Conservation (phyloP, 2,888 invertebrate genomes). For the Cylloceria caligata region DNA sequence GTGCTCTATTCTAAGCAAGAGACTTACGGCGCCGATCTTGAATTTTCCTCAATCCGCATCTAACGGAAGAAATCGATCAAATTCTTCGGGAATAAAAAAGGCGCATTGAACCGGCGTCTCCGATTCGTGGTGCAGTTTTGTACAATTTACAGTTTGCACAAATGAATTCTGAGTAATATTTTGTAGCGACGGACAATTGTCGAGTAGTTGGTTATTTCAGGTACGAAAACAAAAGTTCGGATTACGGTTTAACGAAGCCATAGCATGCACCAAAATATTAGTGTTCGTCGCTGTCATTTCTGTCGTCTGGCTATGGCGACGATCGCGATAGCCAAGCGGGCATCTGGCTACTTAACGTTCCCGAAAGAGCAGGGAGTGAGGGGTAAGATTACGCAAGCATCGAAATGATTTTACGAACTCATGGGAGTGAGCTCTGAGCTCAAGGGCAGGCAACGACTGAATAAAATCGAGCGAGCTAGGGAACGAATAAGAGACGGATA, state of each 20-base stretch:
- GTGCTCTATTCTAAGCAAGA: background rate
- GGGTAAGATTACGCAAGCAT: slow-evolving; percentile 58
- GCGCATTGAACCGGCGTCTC: background rate
- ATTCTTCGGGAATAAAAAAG: background rate
- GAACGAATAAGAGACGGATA: slow-evolving; percentile 9
- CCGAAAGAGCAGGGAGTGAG: background rate
- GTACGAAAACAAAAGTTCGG: background rate
- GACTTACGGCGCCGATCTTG: no score
- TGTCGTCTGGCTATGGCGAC: slow-evolving; percentile 54
- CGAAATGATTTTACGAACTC: slow-evolving; percentile 65
- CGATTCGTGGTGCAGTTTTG: background rate
- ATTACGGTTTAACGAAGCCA: background rate
- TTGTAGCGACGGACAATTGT: background rate
- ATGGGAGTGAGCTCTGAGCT: slow-evolving; percentile 37
- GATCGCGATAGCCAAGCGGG: slow-evolving; percentile 43
- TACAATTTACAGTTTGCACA: background rate
- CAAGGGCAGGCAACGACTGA: slow-evolving; percentile 55
- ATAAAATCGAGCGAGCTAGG: slow-evolving; percentile 23
- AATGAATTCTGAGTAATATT: background rate
- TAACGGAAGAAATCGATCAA: background rate
- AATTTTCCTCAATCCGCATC: background rate
- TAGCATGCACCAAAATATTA: slow-evolving; percentile 15
- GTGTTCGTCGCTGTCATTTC: slow-evolving; percentile 31
- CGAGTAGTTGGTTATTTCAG: background rate
- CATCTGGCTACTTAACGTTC: slow-evolving; percentile 63